These are phyloP conservation scores for Pterostichus madidus DNA, from an alignment of 2,888 invertebrate genomes.

Conservation along the genomic window DNA sequence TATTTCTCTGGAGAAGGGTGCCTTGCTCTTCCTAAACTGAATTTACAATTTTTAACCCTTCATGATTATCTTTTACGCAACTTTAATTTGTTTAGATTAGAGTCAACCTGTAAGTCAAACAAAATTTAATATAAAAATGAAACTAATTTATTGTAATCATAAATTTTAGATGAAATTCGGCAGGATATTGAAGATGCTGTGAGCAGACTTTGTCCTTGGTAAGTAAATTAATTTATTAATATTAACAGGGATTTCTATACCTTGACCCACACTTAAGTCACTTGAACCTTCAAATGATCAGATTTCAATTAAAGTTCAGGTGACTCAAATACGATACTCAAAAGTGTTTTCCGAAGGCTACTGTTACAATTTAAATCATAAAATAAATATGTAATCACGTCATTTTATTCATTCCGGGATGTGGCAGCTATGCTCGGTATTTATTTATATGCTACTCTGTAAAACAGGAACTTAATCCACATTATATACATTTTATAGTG, in stretches of 20 bases:
- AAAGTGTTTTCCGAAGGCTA: neutral
- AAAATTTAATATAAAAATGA: conserved; percentile 25
- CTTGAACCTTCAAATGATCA: too few relatives aligned
- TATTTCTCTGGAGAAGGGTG: conserved; percentile 98
- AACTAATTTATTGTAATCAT: conserved; percentile 34
- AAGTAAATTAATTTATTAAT: conserved; percentile 72
- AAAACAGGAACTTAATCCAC: too few relatives aligned
- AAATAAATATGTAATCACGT: too few relatives aligned
- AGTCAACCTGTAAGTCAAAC: conserved; percentile 94
- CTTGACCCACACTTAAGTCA: neutral
- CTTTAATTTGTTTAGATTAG: conserved; percentile 97
- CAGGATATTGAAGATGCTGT: conserved; percentile 99
- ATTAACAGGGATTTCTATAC: neutral
- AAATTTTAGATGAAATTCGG: conserved; percentile 93
- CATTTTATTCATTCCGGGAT: too few relatives aligned
- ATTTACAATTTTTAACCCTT: conserved; percentile 97
- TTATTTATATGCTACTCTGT: too few relatives aligned
- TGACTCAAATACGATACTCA: conserved; percentile 2
- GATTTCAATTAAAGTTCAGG: neutral
- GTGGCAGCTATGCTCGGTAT: too few relatives aligned
- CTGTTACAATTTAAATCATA: too few relatives aligned
- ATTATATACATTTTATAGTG: too few relatives aligned
- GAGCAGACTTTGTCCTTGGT: conserved; percentile 96
- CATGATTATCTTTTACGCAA: conserved; percentile 98
- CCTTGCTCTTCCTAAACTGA: conserved; percentile 97